Evolutionary conservation across 2,113 vertebrate genomes (phyloP).

Genomic region (Lophotis ruficrista): DNA sequence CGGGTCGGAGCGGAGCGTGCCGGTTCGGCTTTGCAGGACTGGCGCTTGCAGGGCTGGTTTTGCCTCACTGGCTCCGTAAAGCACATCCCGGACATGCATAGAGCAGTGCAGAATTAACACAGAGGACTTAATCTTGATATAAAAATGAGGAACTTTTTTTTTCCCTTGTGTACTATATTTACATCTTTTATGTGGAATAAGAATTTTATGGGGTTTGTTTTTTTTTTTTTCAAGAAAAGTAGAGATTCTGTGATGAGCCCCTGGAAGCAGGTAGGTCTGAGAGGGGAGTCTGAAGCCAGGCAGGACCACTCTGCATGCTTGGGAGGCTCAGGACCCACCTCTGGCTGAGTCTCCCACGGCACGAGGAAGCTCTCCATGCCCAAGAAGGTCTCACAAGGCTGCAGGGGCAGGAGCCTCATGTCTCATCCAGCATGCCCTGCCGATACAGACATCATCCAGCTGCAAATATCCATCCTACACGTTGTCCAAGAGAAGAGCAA

Average conservation of each 20-base stretch:
- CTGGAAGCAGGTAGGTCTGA: neutral
- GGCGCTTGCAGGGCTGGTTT: neutral
- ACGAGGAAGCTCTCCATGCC: neutral
- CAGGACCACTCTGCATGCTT: neutral
- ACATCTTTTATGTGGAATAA: neutral
- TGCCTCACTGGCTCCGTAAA: neutral
- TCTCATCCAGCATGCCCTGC: neutral
- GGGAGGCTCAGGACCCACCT: neutral
- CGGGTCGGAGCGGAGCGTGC: rapidly evolving
- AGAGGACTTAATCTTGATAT: neutral
- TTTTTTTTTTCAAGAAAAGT: neutral
- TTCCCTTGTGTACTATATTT: neutral
- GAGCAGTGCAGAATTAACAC: neutral
- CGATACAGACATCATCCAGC: neutral
- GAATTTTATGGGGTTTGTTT: neutral
- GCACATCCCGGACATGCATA: rapidly evolving
- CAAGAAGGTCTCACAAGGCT: neutral
- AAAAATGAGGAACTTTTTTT: neutral
- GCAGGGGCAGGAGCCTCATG: neutral
- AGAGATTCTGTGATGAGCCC: neutral
- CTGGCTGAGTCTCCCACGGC: neutral
- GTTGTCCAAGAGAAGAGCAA: neutral
- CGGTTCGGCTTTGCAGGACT: neutral
- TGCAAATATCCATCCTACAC: neutral
- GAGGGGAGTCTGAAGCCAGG: neutral